phyloP scores from a whole-genome alignment of 2,113 vertebrate genomes.

The Stigmatopora nigra region DNA sequence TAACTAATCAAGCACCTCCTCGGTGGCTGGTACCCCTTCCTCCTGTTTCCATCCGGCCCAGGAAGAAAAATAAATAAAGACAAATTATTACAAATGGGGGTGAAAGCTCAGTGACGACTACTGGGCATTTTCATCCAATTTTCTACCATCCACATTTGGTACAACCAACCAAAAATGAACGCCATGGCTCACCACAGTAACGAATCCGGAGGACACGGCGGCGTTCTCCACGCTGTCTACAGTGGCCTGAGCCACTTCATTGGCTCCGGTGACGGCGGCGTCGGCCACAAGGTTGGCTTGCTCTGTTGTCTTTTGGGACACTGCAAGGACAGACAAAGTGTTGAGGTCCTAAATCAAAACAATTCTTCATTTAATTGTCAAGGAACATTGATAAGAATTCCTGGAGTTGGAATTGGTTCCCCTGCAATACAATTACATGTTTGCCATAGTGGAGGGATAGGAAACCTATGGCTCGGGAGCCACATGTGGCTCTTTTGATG shows the following conservation, averaged over 20 bases:
- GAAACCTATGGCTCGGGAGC: too few relatives aligned
- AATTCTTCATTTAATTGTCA: too few relatives aligned
- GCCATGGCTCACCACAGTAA: conserved; percentile 70
- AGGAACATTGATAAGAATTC: too few relatives aligned
- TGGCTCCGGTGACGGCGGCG: conserved; percentile 77
- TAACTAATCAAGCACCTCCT: conserved; percentile 47
- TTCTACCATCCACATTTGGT: too few relatives aligned
- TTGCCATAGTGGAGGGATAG: too few relatives aligned
- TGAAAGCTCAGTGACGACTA: background rate
- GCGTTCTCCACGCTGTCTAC: conserved; percentile 83
- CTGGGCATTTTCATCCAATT: too few relatives aligned
- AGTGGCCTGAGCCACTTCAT: conserved; percentile 78
- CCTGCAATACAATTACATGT: too few relatives aligned
- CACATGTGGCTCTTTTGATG: too few relatives aligned
- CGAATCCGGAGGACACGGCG: conserved; percentile 71
- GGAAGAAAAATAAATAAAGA: conserved; percentile 16
- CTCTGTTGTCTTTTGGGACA: conserved; percentile 86
- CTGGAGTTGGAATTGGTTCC: too few relatives aligned
- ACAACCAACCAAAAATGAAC: background rate
- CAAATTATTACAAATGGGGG: background rate
- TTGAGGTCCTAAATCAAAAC: too few relatives aligned
- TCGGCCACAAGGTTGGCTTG: conserved; percentile 82
- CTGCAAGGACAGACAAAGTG: conserved; percentile 49
- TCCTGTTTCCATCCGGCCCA: conserved; percentile 42
- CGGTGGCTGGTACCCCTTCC: conserved; percentile 41